phyloP scores from a whole-genome alignment of 2,113 vertebrate genomes.

The Cololabis saira region DNA sequence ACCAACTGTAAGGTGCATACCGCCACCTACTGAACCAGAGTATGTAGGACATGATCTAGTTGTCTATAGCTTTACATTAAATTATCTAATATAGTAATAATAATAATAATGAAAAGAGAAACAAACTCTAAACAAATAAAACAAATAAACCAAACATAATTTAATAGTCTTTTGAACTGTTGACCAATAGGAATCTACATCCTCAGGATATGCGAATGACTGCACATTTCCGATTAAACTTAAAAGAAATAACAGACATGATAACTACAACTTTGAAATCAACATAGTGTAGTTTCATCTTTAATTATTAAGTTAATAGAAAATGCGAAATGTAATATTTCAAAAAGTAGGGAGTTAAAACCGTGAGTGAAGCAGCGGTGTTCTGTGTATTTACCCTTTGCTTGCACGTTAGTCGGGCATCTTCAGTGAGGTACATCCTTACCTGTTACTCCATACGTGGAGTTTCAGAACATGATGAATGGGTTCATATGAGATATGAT shows the following conservation, averaged over 20 bases:
- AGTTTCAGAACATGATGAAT: conserved; percentile 78
- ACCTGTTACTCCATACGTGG: conserved; percentile 37
- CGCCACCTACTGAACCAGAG: too few relatives aligned
- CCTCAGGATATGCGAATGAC: conserved; percentile 19
- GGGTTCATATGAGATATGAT: conserved; percentile 67
- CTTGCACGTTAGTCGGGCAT: accelerated
- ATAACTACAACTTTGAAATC: accelerated
- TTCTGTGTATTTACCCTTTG: accelerated
- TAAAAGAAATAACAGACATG: not conserved
- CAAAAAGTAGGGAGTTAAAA: not conserved
- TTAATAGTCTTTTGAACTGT: not conserved
- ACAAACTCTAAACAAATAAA: too few relatives aligned
- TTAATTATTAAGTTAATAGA: accelerated
- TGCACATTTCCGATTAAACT: not conserved
- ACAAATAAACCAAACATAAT: too few relatives aligned
- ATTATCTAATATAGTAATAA: too few relatives aligned
- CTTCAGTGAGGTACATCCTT: accelerated
- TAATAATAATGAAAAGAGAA: too few relatives aligned
- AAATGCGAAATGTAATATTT: not conserved
- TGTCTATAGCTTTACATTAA: too few relatives aligned
- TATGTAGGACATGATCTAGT: too few relatives aligned
- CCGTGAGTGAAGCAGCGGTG: conserved; percentile 27
- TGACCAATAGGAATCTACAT: conserved; percentile 55
- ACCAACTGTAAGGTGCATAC: too few relatives aligned
- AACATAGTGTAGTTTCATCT: accelerated